Conservation (phyloP, 1,140 invertebrate genomes). For the Musca domestica region DNA sequence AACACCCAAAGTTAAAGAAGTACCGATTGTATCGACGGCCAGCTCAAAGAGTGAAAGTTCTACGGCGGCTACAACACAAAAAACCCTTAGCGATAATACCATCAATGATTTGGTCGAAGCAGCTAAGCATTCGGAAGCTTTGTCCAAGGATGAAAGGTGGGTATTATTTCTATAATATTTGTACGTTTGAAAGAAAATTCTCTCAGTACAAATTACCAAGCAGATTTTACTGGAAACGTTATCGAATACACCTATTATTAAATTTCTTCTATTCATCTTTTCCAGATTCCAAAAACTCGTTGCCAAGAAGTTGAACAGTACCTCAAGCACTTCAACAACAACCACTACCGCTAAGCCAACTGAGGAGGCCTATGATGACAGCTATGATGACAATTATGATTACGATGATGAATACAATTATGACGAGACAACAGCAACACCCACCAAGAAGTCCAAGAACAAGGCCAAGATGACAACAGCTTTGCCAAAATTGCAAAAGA, state of each 20-base stretch:
- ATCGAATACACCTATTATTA: not conserved
- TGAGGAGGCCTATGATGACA: conserved; percentile 26
- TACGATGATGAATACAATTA: conserved; percentile 34
- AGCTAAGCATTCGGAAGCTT: conserved; percentile 41
- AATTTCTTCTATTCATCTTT: not conserved
- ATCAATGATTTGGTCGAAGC: conserved; percentile 44
- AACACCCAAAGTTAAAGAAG: conserved; percentile 39
- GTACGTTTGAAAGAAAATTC: too few relatives aligned
- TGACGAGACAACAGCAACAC: conserved; percentile 30
- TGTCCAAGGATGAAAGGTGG: conserved; percentile 45
- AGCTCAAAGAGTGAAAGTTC: not conserved
- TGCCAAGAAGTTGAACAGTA: conserved; percentile 34
- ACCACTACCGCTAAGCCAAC: conserved; percentile 11
- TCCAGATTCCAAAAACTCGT: conserved; percentile 47
- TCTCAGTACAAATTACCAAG: too few relatives aligned
- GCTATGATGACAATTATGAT: conserved; percentile 30
- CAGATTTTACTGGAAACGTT: conserved; percentile 10
- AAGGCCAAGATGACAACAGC: conserved; percentile 22
- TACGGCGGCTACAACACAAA: conserved; percentile 17
- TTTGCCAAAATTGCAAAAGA: conserved; percentile 33
- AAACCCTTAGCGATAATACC: conserved; percentile 37
- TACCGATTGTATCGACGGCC: not conserved
- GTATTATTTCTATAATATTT: not conserved
- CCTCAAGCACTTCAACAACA: conserved; percentile 16
- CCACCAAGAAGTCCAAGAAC: conserved; percentile 34